phyloP scores from a whole-genome alignment of 2,113 vertebrate species.

The Poicephalus gulielmi region DNA sequence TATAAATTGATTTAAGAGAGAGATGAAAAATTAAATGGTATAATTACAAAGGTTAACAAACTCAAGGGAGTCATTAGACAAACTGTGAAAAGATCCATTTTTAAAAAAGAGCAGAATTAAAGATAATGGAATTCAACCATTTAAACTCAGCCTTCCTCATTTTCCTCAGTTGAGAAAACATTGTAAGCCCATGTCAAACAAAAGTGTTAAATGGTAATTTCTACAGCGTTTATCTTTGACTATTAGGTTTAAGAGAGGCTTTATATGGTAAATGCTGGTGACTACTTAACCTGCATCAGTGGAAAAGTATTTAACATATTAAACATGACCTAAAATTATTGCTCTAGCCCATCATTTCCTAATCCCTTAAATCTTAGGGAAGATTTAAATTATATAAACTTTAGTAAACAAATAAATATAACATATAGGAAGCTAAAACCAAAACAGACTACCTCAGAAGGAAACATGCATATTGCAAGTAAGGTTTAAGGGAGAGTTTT shows the following conservation, averaged over 20 bases:
- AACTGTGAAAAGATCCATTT: neutral
- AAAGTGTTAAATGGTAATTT: conserved; percentile 16
- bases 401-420: conserved; percentile 10
- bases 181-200: conserved; percentile 31
- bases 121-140: conserved; percentile 19
- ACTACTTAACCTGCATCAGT: conserved; percentile 11
- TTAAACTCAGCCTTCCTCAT: conserved; percentile 7
- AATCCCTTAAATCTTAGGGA: neutral
- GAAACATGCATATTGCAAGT: neutral
- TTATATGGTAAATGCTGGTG: conserved; percentile 24
- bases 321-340: neutral
- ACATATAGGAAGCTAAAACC: neutral
- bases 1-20: neutral
- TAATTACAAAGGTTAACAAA: conserved; percentile 32
- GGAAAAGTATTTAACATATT: neutral
- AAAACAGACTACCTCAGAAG: neutral
- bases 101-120: neutral
- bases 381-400: neutral
- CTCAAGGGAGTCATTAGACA: conserved; percentile 15
- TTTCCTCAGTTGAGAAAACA: conserved; percentile 40
- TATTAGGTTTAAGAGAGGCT: conserved; percentile 22
- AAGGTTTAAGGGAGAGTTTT: neutral
- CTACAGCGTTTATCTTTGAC: neutral
- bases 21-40: conserved; percentile 20
- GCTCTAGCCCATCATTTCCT: neutral